phyloP scores from a whole-genome alignment of 2,797 vertebrate species.

The Nannoperca australis region DNA sequence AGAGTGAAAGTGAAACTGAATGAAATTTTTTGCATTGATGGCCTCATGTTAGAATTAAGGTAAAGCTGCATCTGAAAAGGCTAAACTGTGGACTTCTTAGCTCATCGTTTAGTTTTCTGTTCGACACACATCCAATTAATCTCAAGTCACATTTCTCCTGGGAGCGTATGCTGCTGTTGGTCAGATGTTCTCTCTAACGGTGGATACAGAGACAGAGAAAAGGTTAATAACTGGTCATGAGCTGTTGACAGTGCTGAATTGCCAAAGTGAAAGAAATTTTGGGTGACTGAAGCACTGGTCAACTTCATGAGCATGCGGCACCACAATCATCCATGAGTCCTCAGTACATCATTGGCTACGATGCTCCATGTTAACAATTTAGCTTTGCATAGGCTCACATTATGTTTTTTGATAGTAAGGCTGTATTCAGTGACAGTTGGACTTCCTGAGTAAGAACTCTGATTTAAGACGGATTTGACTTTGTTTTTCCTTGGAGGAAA shows the following conservation, averaged over 20 bases:
- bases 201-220: slow-evolving; percentile 8
- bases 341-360: not conserved
- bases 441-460: not conserved
- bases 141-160: slow-evolving; percentile 7
- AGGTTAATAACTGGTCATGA: not conserved
- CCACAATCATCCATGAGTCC: slow-evolving; percentile 8
- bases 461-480: not conserved
- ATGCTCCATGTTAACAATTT: not conserved
- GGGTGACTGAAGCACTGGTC: not conserved
- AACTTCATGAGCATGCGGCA: slow-evolving; percentile 22
- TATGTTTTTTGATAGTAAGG: not conserved
- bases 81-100: slow-evolving; percentile 15
- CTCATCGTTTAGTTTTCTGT: slow-evolving; percentile 23
- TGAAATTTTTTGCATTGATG: not conserved
- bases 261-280: slow-evolving; percentile 11
- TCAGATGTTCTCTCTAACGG: not conserved
- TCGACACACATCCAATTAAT: slow-evolving; percentile 7
- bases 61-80: slow-evolving; percentile 19
- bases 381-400: not conserved
- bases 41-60: not conserved
- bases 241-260: not conserved
- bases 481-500: not conserved
- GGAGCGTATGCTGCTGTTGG: slow-evolving; percentile 4
- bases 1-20: slow-evolving; percentile 22
- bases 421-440: not conserved